Evolutionary conservation across 2,888 invertebrate species (phyloP).

Genomic region (Ischnura elegans): DNA sequence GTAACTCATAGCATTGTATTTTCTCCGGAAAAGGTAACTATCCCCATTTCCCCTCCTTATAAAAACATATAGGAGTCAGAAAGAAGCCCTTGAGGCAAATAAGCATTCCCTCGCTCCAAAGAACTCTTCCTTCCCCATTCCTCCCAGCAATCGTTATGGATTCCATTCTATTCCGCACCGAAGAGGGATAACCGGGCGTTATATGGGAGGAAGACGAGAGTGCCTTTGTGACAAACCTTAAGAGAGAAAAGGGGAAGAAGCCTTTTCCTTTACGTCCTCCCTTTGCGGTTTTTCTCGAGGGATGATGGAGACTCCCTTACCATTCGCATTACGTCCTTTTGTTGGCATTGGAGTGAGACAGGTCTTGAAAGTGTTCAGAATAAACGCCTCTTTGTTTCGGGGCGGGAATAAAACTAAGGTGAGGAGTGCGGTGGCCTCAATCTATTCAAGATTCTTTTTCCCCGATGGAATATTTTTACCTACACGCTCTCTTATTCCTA

Average conservation of each 20-base stretch:
- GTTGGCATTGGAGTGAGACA: neutral
- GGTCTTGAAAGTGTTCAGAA: neutral
- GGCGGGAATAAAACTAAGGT: neutral
- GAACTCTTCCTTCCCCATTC: neutral
- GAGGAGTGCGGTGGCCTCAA: neutral
- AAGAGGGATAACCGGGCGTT: neutral
- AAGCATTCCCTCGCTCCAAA: neutral
- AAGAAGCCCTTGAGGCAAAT: neutral
- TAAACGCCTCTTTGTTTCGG: neutral
- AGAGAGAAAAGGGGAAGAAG: neutral
- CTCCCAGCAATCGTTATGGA: neutral
- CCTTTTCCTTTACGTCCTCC: neutral
- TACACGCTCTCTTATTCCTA: neutral
- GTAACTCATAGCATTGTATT: neutral
- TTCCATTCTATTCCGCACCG: neutral
- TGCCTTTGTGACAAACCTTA: conserved; percentile 25
- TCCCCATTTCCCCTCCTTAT: neutral
- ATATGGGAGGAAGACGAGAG: neutral
- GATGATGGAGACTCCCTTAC: conserved; percentile 4
- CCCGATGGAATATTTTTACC: neutral
- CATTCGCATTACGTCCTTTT: neutral
- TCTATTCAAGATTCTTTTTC: neutral
- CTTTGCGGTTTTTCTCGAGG: neutral
- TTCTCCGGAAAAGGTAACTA: neutral
- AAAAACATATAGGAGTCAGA: neutral